Percentiles rank a stretch among this genome's conserved stretches.
Evolutionary conservation across 2,113 vertebrate species (phyloP).

Genomic region (Pipa parva): DNA sequence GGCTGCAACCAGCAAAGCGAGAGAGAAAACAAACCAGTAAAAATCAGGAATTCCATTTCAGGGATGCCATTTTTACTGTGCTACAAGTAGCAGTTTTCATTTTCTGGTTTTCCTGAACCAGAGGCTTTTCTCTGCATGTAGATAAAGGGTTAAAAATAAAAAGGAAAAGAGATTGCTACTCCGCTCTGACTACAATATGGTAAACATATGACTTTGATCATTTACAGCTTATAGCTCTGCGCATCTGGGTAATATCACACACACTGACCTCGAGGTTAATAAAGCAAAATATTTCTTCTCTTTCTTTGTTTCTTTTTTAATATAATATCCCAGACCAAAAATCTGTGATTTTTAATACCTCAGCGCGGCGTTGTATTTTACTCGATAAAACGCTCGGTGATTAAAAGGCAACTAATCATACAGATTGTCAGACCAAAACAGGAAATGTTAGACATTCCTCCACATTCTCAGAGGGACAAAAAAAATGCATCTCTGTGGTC

Average conservation of each 20-base stretch:
- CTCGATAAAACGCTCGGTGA: neutral
- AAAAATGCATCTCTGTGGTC: neutral
- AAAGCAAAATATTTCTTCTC: neutral
- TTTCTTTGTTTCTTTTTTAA: constrained; percentile 1
- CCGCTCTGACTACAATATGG: constrained; percentile 3
- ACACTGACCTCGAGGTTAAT: neutral
- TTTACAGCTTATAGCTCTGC: constrained; percentile 15
- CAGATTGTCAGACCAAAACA: neutral
- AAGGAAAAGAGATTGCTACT: constrained; percentile 14
- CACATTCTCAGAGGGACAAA: neutral
- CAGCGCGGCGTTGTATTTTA: neutral
- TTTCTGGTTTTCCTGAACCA: too few relatives aligned
- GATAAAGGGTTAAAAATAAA: neutral
- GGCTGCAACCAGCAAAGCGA: too few relatives aligned
- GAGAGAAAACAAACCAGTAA: too few relatives aligned
- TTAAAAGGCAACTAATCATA: neutral
- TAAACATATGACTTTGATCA: constrained; percentile 13
- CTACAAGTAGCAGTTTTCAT: too few relatives aligned
- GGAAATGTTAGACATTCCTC: constrained; percentile 29
- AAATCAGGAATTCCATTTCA: too few relatives aligned
- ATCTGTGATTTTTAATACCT: neutral
- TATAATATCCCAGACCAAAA: neutral
- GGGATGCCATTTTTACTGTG: too few relatives aligned
- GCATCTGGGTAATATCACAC: constrained; percentile 25
- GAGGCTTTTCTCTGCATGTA: neutral